These are phyloP conservation scores for Apis laboriosa DNA, from an alignment of 1,140 invertebrate genomes.

Conservation along the genomic window DNA sequence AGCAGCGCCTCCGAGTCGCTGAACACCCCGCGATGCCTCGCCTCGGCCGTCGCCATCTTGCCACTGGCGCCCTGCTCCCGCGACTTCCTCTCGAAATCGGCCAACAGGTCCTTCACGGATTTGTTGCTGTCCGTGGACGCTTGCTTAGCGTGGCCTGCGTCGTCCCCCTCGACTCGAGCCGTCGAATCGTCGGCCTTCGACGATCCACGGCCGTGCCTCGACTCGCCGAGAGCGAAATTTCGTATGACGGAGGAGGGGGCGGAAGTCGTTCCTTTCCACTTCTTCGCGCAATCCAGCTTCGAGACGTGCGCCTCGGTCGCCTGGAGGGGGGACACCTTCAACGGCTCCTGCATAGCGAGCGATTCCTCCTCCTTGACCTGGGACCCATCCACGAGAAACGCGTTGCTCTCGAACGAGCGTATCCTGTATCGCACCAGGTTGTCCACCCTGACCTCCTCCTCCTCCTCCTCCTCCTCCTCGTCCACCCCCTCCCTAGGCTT, in stretches of 20 bases:
- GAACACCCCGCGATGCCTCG: conserved; percentile 77
- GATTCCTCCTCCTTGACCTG: conserved; percentile 66
- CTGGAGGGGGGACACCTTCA: conserved; percentile 77
- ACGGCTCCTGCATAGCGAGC: conserved; percentile 78
- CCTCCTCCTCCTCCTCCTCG: conserved; percentile 30
- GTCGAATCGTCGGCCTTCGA: too few relatives aligned
- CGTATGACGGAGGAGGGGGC: conserved; percentile 42
- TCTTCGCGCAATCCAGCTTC: conserved; percentile 68
- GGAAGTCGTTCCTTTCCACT: neutral
- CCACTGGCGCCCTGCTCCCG: conserved; percentile 69
- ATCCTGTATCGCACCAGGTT: conserved; percentile 82
- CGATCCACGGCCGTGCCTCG: neutral
- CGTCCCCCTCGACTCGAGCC: neutral
- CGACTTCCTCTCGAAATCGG: conserved; percentile 82
- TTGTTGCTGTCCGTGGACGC: conserved; percentile 73
- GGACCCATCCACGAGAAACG: conserved; percentile 27
- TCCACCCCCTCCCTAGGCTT: conserved; percentile 69
- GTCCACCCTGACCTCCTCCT: conserved; percentile 27
- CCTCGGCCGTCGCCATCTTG: conserved; percentile 71
- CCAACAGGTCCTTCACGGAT: conserved; percentile 81
- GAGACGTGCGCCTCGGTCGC: conserved; percentile 80
- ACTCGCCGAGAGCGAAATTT: conserved; percentile 63
- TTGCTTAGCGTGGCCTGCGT: conserved; percentile 40
- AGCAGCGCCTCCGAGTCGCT: conserved; percentile 81
- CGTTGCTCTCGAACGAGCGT: conserved; percentile 79